Base-by-base conservation (phyloP, 1,140 invertebrate species). In the Sycobia sp. region DNA sequence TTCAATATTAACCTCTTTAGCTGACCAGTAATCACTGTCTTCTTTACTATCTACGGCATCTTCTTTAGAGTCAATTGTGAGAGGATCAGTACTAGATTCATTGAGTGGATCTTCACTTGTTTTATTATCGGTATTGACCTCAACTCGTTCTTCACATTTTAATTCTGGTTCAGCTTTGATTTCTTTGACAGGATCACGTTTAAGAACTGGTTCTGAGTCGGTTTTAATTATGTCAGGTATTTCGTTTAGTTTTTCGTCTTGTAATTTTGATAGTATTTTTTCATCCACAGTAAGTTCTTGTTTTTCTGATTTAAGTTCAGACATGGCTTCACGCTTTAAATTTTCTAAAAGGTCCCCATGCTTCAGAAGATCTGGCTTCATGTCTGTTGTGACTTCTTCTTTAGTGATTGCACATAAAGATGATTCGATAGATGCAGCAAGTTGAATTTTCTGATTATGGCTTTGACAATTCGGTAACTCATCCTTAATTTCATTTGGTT, bases 1-100 rank as follows among this genome's bases (percentile, higher is more conserved):
- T 66, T 91, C 89, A 58, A 91, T 90, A 69, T 89, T 90, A 1
- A 91, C 84, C 69, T 91, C 89, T 76, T 91, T 91, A 2, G 88
- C 86, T 22, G 87, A 88, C 89, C 89, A 91, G 70, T 86, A 88
- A 72, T 91, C 89, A 71, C 85, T 89, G 69, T 91, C 89, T 65
- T 90, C 88, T 68, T 89, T 88, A 58, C 81, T 84, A 53, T 84
- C 82, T 0, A 74, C 71, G n/a, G 74, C 73, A 65, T 84, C 82
- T 25, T 84, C 83, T 50, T 83, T 83, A 4, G 20, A 10, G 5
- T 63, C 61, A 7, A 63, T 36, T 4, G 60, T 46, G 0, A 57
- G 46, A 2, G 62, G 44, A 53, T 58, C 55, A 7, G 1, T 25
- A 7, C 54, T 36, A 0, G 54, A n/a, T 27, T 64, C 55, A 16